Evolutionary conservation across 2,797 vertebrate species (phyloP).

Genomic region (Enteromius fasciolatus): DNA sequence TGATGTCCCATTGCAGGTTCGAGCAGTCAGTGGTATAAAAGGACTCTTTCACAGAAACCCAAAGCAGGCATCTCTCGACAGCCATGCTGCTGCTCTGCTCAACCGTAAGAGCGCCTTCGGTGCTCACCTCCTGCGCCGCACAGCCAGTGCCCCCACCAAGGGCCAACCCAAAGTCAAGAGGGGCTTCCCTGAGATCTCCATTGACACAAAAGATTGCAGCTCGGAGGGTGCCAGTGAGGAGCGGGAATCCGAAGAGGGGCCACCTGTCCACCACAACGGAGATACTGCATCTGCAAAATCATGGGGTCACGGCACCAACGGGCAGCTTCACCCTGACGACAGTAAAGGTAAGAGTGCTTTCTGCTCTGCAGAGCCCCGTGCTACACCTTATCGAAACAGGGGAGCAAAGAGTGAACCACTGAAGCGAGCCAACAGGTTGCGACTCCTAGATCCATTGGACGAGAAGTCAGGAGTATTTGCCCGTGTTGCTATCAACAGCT

Average conservation of each 20-base stretch:
- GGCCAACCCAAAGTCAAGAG: conserved; percentile 89
- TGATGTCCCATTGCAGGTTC: conserved; percentile 78
- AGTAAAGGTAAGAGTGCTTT: conserved; percentile 90
- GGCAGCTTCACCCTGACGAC: conserved; percentile 77
- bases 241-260: conserved; percentile 74
- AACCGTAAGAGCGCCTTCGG: conserved; percentile 91
- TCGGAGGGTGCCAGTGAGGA: conserved; percentile 85
- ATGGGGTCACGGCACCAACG: conserved; percentile 74
- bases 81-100: conserved; percentile 96
- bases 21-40: conserved; percentile 93
- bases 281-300: conserved; percentile 60
- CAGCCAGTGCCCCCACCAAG: conserved; percentile 95
- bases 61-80: conserved; percentile 98
- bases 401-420: conserved; percentile 82
- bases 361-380: conserved; percentile 60
- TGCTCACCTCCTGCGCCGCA: conserved; percentile 91
- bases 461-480: conserved; percentile 80
- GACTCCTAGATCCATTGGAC: conserved; percentile 71
- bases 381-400: conserved; percentile 60
- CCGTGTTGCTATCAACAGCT: conserved; percentile 83
- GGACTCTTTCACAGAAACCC: conserved; percentile 97
- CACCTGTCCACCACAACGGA: conserved; percentile 63
- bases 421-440: conserved; percentile 76
- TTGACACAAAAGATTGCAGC: conserved; percentile 86
- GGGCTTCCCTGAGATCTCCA: conserved; percentile 88